Evolutionary conservation across 2,888 invertebrate species (phyloP).

Genomic region (Epinotia brunnichana): DNA sequence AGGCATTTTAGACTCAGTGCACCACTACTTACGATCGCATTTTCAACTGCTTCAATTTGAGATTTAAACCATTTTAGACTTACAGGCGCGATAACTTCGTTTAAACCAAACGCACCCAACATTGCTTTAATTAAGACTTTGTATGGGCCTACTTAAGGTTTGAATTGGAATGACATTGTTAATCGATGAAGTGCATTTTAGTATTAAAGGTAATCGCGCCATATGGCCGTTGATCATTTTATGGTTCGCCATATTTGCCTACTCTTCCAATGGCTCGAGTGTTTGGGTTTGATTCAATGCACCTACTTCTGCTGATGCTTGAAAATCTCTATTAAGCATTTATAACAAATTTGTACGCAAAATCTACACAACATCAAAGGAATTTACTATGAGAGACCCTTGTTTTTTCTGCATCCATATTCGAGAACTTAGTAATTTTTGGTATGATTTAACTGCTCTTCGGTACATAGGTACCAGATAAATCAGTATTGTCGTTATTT

Average conservation of each 20-base stretch:
- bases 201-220: constrained; percentile 28
- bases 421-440: neutral
- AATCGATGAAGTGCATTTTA: constrained; percentile 15
- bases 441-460: too few species aligned
- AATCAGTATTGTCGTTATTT: too few species aligned
- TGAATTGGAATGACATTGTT: constrained; percentile 29
- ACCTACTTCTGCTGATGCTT: constrained; percentile 25
- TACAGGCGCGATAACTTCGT: constrained; percentile 2
- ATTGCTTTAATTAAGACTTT: constrained; percentile 9
- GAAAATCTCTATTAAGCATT: neutral
- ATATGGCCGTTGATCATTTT: constrained; percentile 48
- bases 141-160: constrained; percentile 9
- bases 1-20: constrained; percentile 17
- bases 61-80: neutral
- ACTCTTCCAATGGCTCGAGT: constrained; percentile 56
- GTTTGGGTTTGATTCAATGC: constrained; percentile 44
- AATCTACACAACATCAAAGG: neutral
- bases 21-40: neutral
- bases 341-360: neutral
- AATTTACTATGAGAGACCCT: neutral
- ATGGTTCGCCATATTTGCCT: constrained; percentile 55
- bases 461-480: too few species aligned
- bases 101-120: constrained; percentile 12
- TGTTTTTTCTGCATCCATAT: neutral
- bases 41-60: neutral